Base-by-base conservation (phyloP, 2,797 vertebrate genomes). In the Poeciliopsis gracilis region DNA sequence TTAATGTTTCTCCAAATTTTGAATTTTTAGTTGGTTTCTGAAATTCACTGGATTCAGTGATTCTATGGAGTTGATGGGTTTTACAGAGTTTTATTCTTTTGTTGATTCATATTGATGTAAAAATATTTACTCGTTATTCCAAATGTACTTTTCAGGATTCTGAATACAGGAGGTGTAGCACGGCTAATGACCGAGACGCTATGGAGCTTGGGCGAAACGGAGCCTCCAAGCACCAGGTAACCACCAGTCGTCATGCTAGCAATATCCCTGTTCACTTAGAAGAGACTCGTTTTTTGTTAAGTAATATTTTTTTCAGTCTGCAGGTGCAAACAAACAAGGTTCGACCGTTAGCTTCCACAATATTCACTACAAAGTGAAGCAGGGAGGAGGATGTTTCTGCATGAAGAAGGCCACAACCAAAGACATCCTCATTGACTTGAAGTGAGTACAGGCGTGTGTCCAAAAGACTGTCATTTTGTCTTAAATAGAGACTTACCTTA, bases 281-380 rank as follows among this genome's bases (percentile, higher is more conserved):
- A n/a, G 2, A 15, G 7, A 16, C 11, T 57, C 1, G 18, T 72
- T 46, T 47, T 1, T 9, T 2, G 0, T 63, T 10, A 59, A 49
- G 63, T 8, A 6, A 11, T 2, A 13, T 43, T 1, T 51, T 28
- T 53, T 71, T 9, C 66, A 91, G 86, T 77, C 75, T 4, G 4
- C 77, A 63, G 77, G 11, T 36, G 28, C 1, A 6, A 59, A 2
- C 3, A 49, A 36, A 0, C 74, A 18, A 0, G 95, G 94, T 0
- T 84, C 95, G 63, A 93, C 83, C 0, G 91, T 96, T 57, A 96
- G 95, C 78, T 96, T 96, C 78, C 95, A 96, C 76, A 87, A 94
- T 76, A 93, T 96, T 73, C 45, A 93, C 85, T 96, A 96, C 88
- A 90, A 89, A 4, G 90, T 96, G 77, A 83, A 2, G 0, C 83